Evolutionary conservation across 2,797 vertebrate genomes (phyloP).

Genomic region (Acipenser transmontanus): DNA sequence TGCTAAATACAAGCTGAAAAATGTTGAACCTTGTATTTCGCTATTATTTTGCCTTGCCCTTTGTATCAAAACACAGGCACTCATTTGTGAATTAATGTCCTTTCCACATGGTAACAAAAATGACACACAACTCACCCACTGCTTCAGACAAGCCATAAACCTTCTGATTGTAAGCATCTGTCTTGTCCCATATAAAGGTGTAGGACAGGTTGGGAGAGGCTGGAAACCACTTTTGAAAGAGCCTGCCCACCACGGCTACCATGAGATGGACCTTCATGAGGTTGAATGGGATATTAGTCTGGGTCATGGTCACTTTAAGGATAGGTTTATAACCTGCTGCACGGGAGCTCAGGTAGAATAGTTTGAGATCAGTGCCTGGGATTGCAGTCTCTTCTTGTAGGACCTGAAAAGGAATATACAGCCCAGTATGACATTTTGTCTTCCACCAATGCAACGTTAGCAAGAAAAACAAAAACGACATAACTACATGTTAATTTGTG

Average conservation of each 20-base stretch:
- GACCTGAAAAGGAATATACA: slow-evolving; percentile 58
- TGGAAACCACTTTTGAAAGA: slow-evolving; percentile 96
- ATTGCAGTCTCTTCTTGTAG: slow-evolving; percentile 93
- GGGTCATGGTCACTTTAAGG: slow-evolving; percentile 94
- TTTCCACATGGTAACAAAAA: no score
- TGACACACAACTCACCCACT: slow-evolving; percentile 71
- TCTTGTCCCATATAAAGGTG: slow-evolving; percentile 98
- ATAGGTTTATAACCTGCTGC: slow-evolving; percentile 92
- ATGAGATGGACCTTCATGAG: slow-evolving; percentile 97
- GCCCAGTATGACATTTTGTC: no score
- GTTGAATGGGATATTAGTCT: slow-evolving; percentile 83
- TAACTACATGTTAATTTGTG: no score
- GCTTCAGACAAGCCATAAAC: slow-evolving; percentile 93
- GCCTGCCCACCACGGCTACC: slow-evolving; percentile 93
- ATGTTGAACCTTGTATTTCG: no score
- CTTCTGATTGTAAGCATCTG: slow-evolving; percentile 92
- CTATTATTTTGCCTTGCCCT: no score
- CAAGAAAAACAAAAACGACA: no score
- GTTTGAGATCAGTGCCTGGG: slow-evolving; percentile 88
- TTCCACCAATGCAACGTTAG: no score
- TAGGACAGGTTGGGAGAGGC: slow-evolving; percentile 92
- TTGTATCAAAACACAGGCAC: no score
- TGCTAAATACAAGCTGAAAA: no score
- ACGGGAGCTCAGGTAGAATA: slow-evolving; percentile 93
- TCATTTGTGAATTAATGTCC: no score